A percentile compares a stretch with the other conserved stretches of the same genome.
These are phyloP conservation scores for Heteromurus nitidus DNA, from an alignment of 2,888 invertebrate genomes.

Conservation along the genomic window DNA sequence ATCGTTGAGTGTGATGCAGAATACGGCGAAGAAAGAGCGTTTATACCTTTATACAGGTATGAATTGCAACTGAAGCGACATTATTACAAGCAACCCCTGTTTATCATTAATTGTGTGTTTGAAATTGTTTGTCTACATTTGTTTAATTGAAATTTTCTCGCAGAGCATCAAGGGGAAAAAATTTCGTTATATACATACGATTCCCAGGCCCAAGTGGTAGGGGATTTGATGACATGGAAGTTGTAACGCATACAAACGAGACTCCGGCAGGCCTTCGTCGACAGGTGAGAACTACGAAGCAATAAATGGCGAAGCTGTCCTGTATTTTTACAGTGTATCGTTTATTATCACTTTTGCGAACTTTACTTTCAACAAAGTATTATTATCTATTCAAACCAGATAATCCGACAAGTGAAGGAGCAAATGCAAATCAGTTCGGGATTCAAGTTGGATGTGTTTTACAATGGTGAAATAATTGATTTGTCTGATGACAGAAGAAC, in stretches of 20 bases:
- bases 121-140: neutral
- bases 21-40: slow-evolving; percentile 90
- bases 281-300: slow-evolving; percentile 80
- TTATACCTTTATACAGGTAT: slow-evolving; percentile 88
- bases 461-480: slow-evolving; percentile 92
- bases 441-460: slow-evolving; percentile 92
- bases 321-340: no score
- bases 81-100: neutral
- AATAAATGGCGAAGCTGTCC: neutral
- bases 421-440: slow-evolving; percentile 76
- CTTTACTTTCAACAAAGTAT: no score
- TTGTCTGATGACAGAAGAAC: slow-evolving; percentile 91
- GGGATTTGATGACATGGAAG: slow-evolving; percentile 89
- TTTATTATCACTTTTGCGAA: no score
- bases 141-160: slow-evolving; percentile 38
- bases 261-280: slow-evolving; percentile 90
- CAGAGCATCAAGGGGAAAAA: slow-evolving; percentile 92
- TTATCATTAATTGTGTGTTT: neutral
- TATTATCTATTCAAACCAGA: slow-evolving; percentile 59
- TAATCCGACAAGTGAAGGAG: slow-evolving; percentile 72
- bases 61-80: neutral
- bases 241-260: slow-evolving; percentile 95
- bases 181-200: slow-evolving; percentile 89
- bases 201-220: slow-evolving; percentile 89
- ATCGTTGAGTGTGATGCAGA: slow-evolving; percentile 94